Percentiles rank a stretch among this genome's conserved stretches.
Conservation (phyloP, 2,113 vertebrate genomes). For the Anguilla japonica region DNA sequence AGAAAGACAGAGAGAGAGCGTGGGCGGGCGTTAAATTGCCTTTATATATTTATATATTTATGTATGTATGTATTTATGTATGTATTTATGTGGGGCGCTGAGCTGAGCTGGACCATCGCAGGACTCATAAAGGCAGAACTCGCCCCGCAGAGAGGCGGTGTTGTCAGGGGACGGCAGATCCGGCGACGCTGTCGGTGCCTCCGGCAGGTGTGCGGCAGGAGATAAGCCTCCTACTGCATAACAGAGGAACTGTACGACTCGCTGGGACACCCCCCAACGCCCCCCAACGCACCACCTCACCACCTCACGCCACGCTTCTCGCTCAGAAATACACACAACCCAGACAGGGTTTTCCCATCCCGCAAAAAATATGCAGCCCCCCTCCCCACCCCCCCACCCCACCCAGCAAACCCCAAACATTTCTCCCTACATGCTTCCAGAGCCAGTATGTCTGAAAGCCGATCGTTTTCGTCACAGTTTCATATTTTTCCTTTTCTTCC, state of each 20-base stretch:
- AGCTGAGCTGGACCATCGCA: background rate
- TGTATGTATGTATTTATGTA: too few relatives aligned
- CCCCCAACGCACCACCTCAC: background rate
- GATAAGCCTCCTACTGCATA: background rate
- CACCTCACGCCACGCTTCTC: background rate
- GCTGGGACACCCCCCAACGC: background rate
- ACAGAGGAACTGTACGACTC: background rate
- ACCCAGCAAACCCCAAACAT: background rate
- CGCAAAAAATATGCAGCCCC: background rate
- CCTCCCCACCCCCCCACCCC: too few relatives aligned
- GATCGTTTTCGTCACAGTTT: background rate
- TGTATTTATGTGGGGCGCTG: too few relatives aligned
- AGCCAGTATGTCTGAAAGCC: background rate
- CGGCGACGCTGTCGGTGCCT: background rate
- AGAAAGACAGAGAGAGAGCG: background rate
- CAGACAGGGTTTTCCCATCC: background rate
- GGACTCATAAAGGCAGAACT: background rate
- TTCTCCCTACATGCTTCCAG: background rate
- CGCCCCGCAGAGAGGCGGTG: background rate
- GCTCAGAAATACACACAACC: too few relatives aligned
- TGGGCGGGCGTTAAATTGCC: background rate
- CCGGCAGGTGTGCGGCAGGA: background rate
- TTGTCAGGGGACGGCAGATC: too few relatives aligned
- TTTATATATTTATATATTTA: too few relatives aligned
- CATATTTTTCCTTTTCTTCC: too few relatives aligned